Conservation (phyloP, 2,888 invertebrate genomes). For the Heliconius ismenius region DNA sequence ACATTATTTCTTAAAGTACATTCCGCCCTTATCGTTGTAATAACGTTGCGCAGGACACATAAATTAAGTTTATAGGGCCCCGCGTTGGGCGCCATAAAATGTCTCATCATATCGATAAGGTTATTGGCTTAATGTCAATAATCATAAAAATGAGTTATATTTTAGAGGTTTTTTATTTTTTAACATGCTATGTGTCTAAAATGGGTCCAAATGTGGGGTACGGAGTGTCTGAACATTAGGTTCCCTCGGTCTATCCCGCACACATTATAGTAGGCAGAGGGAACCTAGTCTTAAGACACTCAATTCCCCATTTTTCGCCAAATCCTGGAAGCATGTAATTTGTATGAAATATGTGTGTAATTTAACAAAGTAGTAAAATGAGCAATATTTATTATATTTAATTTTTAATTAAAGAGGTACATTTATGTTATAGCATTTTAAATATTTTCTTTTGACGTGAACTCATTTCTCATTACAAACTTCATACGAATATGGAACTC, state of each 20-base stretch:
- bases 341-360: background rate
- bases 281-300: too few relatives aligned
- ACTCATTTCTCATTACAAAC: background rate
- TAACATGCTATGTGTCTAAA: too few relatives aligned
- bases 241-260: too few relatives aligned
- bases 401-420: background rate
- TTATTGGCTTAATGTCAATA: slow-evolving; percentile 62
- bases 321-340: too few relatives aligned
- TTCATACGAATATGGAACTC: background rate
- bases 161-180: background rate
- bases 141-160: slow-evolving; percentile 38
- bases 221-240: too few relatives aligned
- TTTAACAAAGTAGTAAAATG: background rate
- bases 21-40: slow-evolving; percentile 43
- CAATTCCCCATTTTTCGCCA: too few relatives aligned
- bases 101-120: slow-evolving; percentile 56
- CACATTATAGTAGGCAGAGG: too few relatives aligned
- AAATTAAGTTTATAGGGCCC: slow-evolving; percentile 60
- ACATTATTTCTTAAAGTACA: slow-evolving; percentile 26
- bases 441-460: background rate
- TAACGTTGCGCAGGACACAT: slow-evolving; percentile 50
- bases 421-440: background rate
- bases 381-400: too few relatives aligned
- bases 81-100: slow-evolving; percentile 58
- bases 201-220: too few relatives aligned